A percentile compares a stretch with the other conserved stretches of the same genome.
Evolutionary conservation across 2,113 vertebrate genomes (phyloP).

Genomic region (Ictalurus furcatus): DNA sequence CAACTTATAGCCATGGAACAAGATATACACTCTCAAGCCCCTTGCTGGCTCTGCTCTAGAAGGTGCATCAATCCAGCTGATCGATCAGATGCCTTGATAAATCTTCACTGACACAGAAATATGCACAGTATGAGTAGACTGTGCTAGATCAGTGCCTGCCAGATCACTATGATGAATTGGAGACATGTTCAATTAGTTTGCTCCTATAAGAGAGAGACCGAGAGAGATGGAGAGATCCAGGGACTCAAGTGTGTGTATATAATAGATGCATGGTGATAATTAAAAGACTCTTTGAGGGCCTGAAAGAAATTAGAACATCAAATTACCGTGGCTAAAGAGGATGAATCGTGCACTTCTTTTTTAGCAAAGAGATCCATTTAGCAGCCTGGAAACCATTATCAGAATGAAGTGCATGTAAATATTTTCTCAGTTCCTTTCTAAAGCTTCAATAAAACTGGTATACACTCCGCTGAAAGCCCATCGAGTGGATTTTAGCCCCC

Average conservation of each 20-base stretch:
- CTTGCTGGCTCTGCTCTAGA: not conserved
- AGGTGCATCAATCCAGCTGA: conserved; percentile 14
- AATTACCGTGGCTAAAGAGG: conserved; percentile 3
- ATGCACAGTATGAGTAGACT: not conserved
- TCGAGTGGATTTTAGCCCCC: not conserved
- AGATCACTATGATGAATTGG: conserved; percentile 9
- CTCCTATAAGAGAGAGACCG: not conserved
- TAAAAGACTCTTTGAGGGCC: conserved; percentile 14
- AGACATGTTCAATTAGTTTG: conserved; percentile 23
- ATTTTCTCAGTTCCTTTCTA: not conserved
- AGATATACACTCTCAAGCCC: not conserved
- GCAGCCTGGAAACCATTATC: not conserved
- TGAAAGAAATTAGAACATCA: conserved; percentile 15
- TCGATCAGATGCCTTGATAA: conserved; percentile 7
- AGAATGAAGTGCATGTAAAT: not conserved
- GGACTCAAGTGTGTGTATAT: not conserved
- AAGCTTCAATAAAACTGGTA: conserved; percentile 4
- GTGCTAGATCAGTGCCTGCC: not conserved
- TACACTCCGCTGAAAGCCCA: not conserved
- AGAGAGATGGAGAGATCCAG: not conserved
- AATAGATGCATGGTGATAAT: conserved; percentile 13
- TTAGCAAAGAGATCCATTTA: not conserved
- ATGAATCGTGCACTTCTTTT: not conserved
- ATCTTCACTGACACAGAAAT: conserved; percentile 21
- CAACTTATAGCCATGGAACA: not conserved